These are phyloP conservation scores for Cinclus mexicanus DNA, from an alignment of 2,113 vertebrate species.

Conservation along the genomic window DNA sequence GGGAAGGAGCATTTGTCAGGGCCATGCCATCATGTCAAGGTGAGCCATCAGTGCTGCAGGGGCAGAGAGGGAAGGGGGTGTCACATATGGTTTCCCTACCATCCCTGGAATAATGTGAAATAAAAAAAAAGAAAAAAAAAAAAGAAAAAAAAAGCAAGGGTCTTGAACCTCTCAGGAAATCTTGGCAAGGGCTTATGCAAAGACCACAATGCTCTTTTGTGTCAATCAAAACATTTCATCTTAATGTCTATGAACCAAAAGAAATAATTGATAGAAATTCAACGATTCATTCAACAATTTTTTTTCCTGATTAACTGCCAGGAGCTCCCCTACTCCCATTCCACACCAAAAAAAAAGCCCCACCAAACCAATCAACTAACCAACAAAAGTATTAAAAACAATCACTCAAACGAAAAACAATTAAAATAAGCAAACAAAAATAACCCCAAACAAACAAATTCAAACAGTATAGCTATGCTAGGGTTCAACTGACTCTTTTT, in stretches of 20 bases:
- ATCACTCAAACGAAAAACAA: not conserved
- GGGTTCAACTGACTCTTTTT: not conserved
- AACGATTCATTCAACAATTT: not conserved
- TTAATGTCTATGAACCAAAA: not conserved
- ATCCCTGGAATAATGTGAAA: not conserved
- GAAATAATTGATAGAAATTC: not conserved
- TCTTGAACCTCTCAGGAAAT: not conserved
- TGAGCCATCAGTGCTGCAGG: not conserved
- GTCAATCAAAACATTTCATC: not conserved
- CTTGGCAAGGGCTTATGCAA: not conserved
- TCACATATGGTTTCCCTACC: not conserved
- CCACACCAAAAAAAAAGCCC: not conserved
- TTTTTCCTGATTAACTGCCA: not conserved
- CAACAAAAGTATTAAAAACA: not conserved
- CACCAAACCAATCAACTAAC: not conserved
- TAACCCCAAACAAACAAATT: not conserved
- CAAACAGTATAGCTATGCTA: not conserved
- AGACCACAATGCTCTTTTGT: not conserved
- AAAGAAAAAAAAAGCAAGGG: rapidly evolving
- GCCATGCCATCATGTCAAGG: no score
- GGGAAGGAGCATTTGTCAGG: not conserved
- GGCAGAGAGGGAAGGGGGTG: not conserved
- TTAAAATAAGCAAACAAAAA: not conserved
- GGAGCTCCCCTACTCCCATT: not conserved
- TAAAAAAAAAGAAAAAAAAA: not conserved